Evolutionary conservation across 2,797 vertebrate species (phyloP), one percentile per base, ranked within the genome.

Genomic region (Lacerta viridis): DNA sequence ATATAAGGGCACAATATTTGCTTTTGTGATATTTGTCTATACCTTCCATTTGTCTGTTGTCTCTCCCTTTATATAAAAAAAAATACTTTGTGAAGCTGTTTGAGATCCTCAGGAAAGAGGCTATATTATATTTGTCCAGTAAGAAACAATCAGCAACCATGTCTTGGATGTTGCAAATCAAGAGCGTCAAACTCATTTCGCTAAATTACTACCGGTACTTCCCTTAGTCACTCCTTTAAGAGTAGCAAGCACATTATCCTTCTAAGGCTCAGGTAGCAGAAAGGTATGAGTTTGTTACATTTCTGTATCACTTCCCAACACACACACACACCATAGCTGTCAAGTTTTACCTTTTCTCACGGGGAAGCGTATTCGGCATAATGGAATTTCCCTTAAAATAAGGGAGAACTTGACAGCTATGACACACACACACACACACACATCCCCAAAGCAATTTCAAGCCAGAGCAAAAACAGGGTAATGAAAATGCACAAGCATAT

Each of bases 161-260:
- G 86, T 93, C 13, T 81, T 80, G 43, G 64, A 55, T 87, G 83
- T 92, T 87, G 87, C 46, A 85, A 66, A 17, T 39, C 61, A n/a
- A 68, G 72, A 77, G 27, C 0, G 0, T 64, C 0, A 0, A 75
- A 41, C 71, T 90, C 90, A 80, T 29, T 85, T 91, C 64, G 74
- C 91, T 81, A 87, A 33, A 2, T 0, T 90, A 79, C 89, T 55
- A 78, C 33, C 33, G 33, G 33, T 33, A 33, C 89, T 74, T 77
- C 72, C 72, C 3, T 55, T 15, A 55, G 13, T 91, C 90, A 85
- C 80, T 50, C 74, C 29, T 80, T 83, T 82, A 79, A 41, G n/a
- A 78, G 36, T 18, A 88, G 59, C 6, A 10, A 1, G 18, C 1
- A 50, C 10, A 3, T 83, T 29, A 29, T 9, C 18, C n/a, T 66